phyloP scores from a whole-genome alignment of 2,888 invertebrate genomes.

The Hypselothyrea guttata region DNA sequence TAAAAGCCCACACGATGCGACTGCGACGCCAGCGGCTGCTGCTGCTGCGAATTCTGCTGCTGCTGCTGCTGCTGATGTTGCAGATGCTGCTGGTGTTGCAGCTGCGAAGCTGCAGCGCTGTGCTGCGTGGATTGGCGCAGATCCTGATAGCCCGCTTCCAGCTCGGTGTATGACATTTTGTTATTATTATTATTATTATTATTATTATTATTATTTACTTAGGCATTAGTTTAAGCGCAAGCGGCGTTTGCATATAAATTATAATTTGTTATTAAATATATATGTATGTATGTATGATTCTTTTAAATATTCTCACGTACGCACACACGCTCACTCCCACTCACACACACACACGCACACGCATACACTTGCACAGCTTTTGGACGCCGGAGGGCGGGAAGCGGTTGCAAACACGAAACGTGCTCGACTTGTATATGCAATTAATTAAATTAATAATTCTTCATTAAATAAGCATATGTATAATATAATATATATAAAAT shows the following conservation, averaged over 20 bases:
- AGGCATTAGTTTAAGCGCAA: constrained; percentile 20
- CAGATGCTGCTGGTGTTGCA: constrained; percentile 25
- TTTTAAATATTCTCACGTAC: neutral
- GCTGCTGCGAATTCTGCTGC: constrained; percentile 36
- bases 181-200: neutral
- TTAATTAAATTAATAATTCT: constrained; percentile 1
- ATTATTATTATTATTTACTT: constrained; percentile 5
- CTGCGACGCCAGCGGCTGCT: constrained; percentile 34
- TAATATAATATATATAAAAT: too few species aligned
- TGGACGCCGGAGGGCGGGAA: constrained; percentile 14
- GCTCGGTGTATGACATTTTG: constrained; percentile 93
- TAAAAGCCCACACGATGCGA: constrained; percentile 85
- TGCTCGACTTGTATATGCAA: constrained; percentile 7
- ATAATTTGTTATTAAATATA: constrained; percentile 21
- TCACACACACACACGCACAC: neutral
- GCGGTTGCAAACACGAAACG: constrained; percentile 6
- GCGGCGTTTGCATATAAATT: constrained; percentile 10
- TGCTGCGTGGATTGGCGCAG: constrained; percentile 82
- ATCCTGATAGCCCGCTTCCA: constrained; percentile 96
- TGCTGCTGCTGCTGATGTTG: constrained; percentile 41
- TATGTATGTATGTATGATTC: neutral
- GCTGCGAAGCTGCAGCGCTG: constrained; percentile 38
- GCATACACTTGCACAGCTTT: constrained; percentile 10
- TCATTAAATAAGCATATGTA: too few species aligned
- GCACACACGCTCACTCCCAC: constrained; percentile 4